phyloP scores from a whole-genome alignment of 2,888 invertebrate genomes.

The Pristionchus japonicus region DNA sequence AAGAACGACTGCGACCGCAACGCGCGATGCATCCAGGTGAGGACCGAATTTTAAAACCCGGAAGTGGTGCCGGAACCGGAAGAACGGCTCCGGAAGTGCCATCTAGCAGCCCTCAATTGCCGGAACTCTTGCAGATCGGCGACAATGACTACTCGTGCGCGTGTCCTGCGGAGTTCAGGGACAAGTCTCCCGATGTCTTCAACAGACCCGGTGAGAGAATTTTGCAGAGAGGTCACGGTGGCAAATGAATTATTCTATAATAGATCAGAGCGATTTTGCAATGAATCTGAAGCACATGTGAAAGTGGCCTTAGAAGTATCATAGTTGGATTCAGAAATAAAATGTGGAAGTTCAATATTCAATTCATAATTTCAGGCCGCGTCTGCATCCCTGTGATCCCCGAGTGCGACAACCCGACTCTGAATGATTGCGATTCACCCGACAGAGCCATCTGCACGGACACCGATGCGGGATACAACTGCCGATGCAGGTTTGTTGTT shows the following conservation, averaged over 20 bases:
- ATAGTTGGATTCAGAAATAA: no score
- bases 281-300: no score
- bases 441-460: conserved; percentile 73
- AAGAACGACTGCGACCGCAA: conserved; percentile 74
- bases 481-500: conserved; percentile 56
- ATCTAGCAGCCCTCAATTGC: neutral
- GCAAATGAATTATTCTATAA: neutral
- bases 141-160: conserved; percentile 72
- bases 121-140: conserved; percentile 47
- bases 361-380: no score
- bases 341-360: no score
- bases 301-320: no score
- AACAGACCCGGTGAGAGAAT: conserved; percentile 34
- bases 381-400: conserved; percentile 66
- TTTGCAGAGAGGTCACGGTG: neutral
- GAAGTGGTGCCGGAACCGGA: neutral
- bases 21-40: conserved; percentile 70
- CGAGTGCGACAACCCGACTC: conserved; percentile 70
- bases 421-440: conserved; percentile 71
- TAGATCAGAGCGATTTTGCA: no score
- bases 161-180: conserved; percentile 68
- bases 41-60: conserved; percentile 8
- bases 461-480: conserved; percentile 71
- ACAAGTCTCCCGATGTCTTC: conserved; percentile 61
- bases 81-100: neutral